Evolutionary conservation across 1,140 invertebrate genomes (phyloP), one percentile per base, ranked within the genome.

Genomic region (Drosophila kikkawai): DNA sequence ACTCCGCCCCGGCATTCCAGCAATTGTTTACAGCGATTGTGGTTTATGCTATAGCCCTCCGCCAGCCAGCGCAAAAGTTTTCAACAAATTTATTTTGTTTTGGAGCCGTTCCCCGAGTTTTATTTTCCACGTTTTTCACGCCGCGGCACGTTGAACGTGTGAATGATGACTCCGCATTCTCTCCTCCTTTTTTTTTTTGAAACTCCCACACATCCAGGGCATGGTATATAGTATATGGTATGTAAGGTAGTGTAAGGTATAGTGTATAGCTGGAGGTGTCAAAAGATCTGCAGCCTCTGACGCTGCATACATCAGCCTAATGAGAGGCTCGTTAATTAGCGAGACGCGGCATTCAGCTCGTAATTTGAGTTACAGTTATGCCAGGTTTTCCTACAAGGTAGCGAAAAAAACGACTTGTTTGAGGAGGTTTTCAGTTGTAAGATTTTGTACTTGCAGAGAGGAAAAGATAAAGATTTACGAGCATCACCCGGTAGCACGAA

Each of bases 61-160:
- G 26, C 60, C 42, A 60, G 56, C 74, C 50, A 78, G 56, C 59
- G 58, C 26, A 78, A 78, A 84, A 73, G 58, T 84, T 80, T 84
- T 78, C 42, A 77, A 83, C 29, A 84, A 80, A 80, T 80, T 83
- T 73, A 80, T 84, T 84, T 84, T 80, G 64, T 84, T 84, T 80
- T 68, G 63, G 44, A 84, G 81, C 61, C 56, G 53, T 73, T 57
- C 29, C 29, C 69, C 42, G 50, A 68, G 53, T 60, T 42, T 60
- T 51, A 60, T 71, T 70, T 39, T 29, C 44, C 50, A 57, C 47
- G 32, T 78, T 44, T 83, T 82, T 83, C 71, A 71, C 58, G 56
- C 50, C 56, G 29, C 39, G 34, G 50, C 53, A 64, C 44, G 75
- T 42, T 75, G 67, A 77, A 82, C 51, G 76, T 87, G 67, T 83